Base-by-base conservation (phyloP, 2,888 invertebrate species). In the Stenodema calcarata region DNA sequence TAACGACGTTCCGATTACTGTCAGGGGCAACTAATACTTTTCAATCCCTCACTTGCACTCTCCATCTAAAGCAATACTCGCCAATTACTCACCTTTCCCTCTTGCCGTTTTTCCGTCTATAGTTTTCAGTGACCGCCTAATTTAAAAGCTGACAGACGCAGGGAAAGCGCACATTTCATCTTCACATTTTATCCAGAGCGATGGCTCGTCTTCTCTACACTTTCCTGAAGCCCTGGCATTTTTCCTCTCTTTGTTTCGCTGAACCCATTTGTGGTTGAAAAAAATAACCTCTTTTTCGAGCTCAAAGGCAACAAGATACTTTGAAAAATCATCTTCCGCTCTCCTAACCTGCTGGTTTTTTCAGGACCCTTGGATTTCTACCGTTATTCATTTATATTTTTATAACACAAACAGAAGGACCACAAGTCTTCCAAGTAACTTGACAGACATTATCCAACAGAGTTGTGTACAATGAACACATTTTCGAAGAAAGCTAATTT, bases 1-100 rank as follows among this genome's bases (percentile, higher is more conserved):
- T 78, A 78, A 78, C 78, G 78, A 78, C 78, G 41, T 78, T 78
- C 78, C 78, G 78, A 78, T 78, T 78, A 78, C 78, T 78, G 78
- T 78, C 78, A 78, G 78, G 14, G 44, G 78, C 42, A 44, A 78
- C 78, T 78, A 78, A 78, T 78, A 78, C 78, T 42, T 78, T 78
- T 44, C 78, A 78, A 78, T 78, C 78, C 44, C 78, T 78, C 78
- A 78, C 78, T 41, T 27, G 42, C 42, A 78, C 44, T 78, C 78
- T 42, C 78, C 41, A 42, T 47, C 78, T 47, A 42, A 78, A 18
- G 42, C 78, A 27, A 78, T 78, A 78, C 41, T 78, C 78, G 27
- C 78, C 78, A 23, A 78, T 78, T 44, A 78, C 78, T 78, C 78
- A 78, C 78, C 44, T 18, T 44, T 47, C 14, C 76, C 75, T 76